Evolutionary conservation across 1,140 invertebrate species (phyloP), one percentile per base, ranked within the genome.

Genomic region (Pinna nobilis): DNA sequence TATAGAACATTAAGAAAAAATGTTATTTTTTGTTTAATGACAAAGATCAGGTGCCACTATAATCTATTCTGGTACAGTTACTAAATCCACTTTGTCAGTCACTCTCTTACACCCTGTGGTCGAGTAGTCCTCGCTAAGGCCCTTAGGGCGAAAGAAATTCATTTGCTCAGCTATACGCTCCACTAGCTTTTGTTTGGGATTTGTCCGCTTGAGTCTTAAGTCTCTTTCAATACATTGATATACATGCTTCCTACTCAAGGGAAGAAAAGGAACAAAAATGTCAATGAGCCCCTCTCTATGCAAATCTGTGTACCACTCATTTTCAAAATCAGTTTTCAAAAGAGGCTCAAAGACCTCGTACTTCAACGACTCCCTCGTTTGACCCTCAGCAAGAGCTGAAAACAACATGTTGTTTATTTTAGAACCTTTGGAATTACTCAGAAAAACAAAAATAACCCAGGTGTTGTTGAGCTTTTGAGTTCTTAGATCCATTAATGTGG

Each of bases 191-290:
- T 63, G 32, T 41, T 64, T 72, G 18, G 78, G 81, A 49, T 80
- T 69, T 30, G 74, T 66, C 41, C 74, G 76, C 60, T 86, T 86
- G 18, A 44, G 39, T 1, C 78, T 73, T 33, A 92, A 74, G 63
- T 91, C 90, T 69, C 90, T 86, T 57, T 79, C 71, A 50, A 91
- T 89, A 88, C 97, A 99, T 64, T 92, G 84, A 70, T 91, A 89
- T 3, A 99, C 92, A 90, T 99, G 97, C 5, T 89, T 79, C 85
- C 94, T 92, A 89, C 98, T 96, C 28, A 99, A 87, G 1, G 98
- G 97, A 68, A 99, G 84, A 87, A 99, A 99, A 67, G 98, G 97
- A 61, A 99, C 92, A 86, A 95, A 98, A 83, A 95, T 93, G 88
- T 97, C 96, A 66, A 99, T 96, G 15, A 98, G 89, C 89, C 93